A percentile compares a stretch with the other conserved stretches of the same genome.
These are phyloP conservation scores for Spea multiplicata DNA, from an alignment of 2,113 vertebrate species.

Conservation along the genomic window DNA sequence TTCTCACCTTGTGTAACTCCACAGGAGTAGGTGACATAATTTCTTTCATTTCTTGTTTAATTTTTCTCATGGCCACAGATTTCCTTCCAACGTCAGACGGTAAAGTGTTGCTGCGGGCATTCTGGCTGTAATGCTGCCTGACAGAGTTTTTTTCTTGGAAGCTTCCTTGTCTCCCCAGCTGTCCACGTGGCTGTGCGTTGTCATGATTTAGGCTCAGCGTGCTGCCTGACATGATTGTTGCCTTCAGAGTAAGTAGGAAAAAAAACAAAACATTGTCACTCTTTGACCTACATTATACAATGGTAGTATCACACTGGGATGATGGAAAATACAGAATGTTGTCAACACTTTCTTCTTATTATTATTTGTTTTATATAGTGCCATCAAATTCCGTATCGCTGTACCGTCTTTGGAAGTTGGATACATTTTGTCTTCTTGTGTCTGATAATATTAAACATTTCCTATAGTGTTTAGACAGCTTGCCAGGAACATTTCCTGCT, in stretches of 20 bases:
- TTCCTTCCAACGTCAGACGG: slow-evolving; percentile 88
- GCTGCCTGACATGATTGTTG: slow-evolving; percentile 98
- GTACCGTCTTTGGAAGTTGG: too few species aligned
- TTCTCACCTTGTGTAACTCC: slow-evolving; percentile 92
- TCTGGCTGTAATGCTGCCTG: slow-evolving; percentile 81
- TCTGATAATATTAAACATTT: too few species aligned
- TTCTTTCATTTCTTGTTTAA: slow-evolving; percentile 94
- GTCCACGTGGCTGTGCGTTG: slow-evolving; percentile 74
- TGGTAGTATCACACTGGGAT: too few species aligned
- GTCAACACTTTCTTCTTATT: too few species aligned
- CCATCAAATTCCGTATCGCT: too few species aligned
- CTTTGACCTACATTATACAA: too few species aligned
- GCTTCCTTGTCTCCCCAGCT: slow-evolving; percentile 91
- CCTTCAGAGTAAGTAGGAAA: slow-evolving; percentile 76
- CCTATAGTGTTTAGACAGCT: too few species aligned
- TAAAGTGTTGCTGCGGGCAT: slow-evolving; percentile 89
- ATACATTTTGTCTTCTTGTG: too few species aligned
- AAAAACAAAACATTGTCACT: neutral
- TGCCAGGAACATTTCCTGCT: too few species aligned
- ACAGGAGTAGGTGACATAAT: slow-evolving; percentile 94
- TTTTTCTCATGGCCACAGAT: slow-evolving; percentile 88
- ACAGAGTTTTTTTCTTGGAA: slow-evolving; percentile 91
- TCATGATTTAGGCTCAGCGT: slow-evolving; percentile 93
- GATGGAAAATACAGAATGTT: too few species aligned
- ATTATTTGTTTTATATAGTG: too few species aligned